These are phyloP conservation scores for Myotis brandtii DNA, from an alignment of 2,113 vertebrate genomes.

Conservation along the genomic window DNA sequence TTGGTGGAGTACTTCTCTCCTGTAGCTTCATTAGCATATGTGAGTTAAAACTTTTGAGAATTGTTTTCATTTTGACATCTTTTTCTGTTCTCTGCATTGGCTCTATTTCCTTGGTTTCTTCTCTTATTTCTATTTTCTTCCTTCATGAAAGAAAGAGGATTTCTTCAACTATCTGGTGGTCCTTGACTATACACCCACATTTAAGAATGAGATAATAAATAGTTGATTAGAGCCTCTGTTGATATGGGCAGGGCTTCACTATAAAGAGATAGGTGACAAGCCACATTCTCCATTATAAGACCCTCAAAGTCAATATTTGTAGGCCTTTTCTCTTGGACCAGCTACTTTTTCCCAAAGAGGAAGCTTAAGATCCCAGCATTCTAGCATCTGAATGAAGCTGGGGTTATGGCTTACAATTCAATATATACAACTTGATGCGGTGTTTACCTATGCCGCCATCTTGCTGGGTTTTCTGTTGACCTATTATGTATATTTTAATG, in stretches of 20 bases:
- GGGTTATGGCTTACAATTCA: not conserved
- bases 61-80: not conserved
- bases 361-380: not conserved
- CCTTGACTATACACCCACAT: not conserved
- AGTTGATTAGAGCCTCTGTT: not conserved
- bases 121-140: not conserved
- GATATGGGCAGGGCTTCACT: not conserved
- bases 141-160: not conserved
- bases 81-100: not conserved
- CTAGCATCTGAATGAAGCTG: not conserved
- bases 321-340: not conserved
- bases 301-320: not conserved
- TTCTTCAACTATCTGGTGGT: conserved; percentile 17
- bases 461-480: too few species aligned
- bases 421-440: too few species aligned
- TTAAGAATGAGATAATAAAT: not conserved
- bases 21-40: not conserved
- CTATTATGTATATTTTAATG: conserved; percentile 12
- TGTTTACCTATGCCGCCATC: too few species aligned
- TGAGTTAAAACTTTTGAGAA: not conserved
- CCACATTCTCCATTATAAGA: not conserved
- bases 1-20: not conserved
- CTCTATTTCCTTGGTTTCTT: not conserved
- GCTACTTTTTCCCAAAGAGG: not conserved
- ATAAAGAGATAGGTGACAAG: not conserved